Evolutionary conservation across 1,140 invertebrate species (phyloP), one percentile per base, ranked within the genome.

Genomic region (Cataglyphis hispanica): DNA sequence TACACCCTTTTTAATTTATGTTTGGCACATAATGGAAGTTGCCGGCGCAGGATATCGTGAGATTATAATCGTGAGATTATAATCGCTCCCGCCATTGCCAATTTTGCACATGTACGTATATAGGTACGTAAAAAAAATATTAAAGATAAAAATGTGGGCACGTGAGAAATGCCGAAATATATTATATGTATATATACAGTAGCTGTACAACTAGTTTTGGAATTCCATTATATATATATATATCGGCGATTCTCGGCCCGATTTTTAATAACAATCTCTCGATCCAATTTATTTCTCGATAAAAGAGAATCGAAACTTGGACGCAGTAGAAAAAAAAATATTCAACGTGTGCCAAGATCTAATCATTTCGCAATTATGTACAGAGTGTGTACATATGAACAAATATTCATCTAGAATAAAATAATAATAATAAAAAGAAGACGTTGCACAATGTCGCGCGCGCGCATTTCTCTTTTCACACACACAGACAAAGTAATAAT

Each of bases 11-110:
- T 89, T 86, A 60, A 70, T 88, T 63, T 74, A 19, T 46, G 88
- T 90, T 92, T 93, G 92, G 92, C 93, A 94, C 92, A 86, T 83
- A 87, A 85, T 86, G 93, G 91, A 94, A 94, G 91, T 90, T 86
- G 87, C 89, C 87, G 84, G 90, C 87, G 69, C 43, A 34, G 85
- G 87, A 90, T 91, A 91, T 83, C n/a, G n/a, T n/a, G n/a, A n/a
- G n/a, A n/a, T n/a, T n/a, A n/a, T n/a, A n/a, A 46, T 75, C 60
- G 66, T 50, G 40, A 53, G 56, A 56, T 63, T 58, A 76, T 56
- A 77, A 77, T 40, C 46, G 63, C 53, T 22, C 72, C 46, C 43
- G 58, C 58, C 72, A 53, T 19, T 13, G 43, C 53, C 53, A 83
- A 83, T 83, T 60, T 46, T 50, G 10, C 8, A 50, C 46, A 50